Evolutionary conservation across 2,113 vertebrate genomes (phyloP), one percentile per base, ranked within the genome.

Genomic region (Nipponia nippon): DNA sequence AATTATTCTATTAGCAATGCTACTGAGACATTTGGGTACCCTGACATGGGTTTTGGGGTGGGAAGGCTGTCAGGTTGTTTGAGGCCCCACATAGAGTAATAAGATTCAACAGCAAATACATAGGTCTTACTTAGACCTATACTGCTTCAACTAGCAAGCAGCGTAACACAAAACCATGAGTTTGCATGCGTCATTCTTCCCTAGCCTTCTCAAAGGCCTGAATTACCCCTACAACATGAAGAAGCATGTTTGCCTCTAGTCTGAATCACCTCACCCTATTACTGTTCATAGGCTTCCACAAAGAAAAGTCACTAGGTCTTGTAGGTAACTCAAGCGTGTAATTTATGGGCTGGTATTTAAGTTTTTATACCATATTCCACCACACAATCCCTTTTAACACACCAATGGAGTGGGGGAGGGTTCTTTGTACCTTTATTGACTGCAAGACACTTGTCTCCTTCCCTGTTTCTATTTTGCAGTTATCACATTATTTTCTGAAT

Each of bases 391-490:
- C 66, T 56, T 61, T 88, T 50, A 66, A 92, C 87, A 58, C 19
- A 87, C 16, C 16, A 11, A 55, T 30, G 8, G 87, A 87, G 78
- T 16, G 5, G 10, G 5, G 10, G 21, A 75, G 65, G n/a, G 69
- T 29, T 93, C 16, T 65, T 81, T 77, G 77, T 98, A 99, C 99
- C 99, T 99, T 99, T 82, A 99, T 87, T 89, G 99, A 99, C 76
- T 99, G 98, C 87, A 99, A 95, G 63, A 98, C 78, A 95, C 99
- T 99, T 82, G 97, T 96, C 32, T 99, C 99, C 89, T 96, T 97
- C 85, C 99, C 99, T 13, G 98, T 99, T 97, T 98, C 97, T 96
- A 99, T 98, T 92, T 93, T 98, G 97, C 99, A 99, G 96, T 97
- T 94, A 94, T 99, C 98, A 98, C 99, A 98, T 87, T 98, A 99